Conservation (phyloP, 2,888 invertebrate genomes). For the Steinernema carpocapsae region DNA sequence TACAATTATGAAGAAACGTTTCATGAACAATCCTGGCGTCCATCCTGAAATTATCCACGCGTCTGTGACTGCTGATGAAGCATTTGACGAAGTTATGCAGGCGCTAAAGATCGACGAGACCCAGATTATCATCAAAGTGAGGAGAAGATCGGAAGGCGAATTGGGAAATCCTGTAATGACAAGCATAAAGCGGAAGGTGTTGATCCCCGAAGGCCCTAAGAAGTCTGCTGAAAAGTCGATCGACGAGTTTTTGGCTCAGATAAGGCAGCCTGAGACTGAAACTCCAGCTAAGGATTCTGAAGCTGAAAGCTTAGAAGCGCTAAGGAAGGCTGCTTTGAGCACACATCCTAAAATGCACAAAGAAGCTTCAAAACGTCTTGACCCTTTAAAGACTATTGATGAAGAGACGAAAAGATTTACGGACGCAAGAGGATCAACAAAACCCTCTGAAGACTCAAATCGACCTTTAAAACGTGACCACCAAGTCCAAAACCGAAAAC, state of each 20-base stretch:
- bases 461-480: no score
- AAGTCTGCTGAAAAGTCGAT: not conserved
- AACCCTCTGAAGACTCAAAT: no score
- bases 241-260: no score
- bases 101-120: not conserved
- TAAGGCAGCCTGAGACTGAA: not conserved
- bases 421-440: no score
- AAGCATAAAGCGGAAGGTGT: not conserved
- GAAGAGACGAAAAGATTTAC: not conserved
- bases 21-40: not conserved
- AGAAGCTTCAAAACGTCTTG: no score
- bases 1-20: not conserved
- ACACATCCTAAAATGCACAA: no score
- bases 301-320: no score
- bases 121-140: not conserved
- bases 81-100: conserved; percentile 8
- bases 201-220: not conserved
- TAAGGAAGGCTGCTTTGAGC: no score
- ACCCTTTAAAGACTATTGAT: not conserved
- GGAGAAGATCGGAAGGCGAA: not conserved
- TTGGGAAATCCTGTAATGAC: not conserved
- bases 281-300: not conserved
- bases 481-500: no score
- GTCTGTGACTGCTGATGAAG: not conserved
- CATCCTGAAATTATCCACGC: not conserved